Base-by-base conservation (phyloP, 2,888 invertebrate genomes). In the Anorthoa munda region DNA sequence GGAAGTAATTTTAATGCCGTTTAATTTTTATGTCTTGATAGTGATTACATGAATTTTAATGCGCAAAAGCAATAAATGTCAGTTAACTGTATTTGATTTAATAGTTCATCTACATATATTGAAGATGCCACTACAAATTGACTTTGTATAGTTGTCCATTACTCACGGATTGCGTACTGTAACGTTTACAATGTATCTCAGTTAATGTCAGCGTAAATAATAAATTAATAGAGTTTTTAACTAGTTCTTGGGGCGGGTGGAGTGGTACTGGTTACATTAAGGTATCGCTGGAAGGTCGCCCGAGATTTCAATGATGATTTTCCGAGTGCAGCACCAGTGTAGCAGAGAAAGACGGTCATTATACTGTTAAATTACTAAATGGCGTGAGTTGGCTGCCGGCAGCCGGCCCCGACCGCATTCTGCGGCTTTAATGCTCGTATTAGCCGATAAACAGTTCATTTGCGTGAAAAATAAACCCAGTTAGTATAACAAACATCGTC, bases 41-140 rank as follows among this genome's bases (percentile, higher is more conserved):
- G 91, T 90, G 90, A 92, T 91, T 92, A 93, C 93, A 93, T 93
- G 93, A 92, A 93, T 93, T 93, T 94, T 94, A 94, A 94, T 94
- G 91, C 91, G 92, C 93, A 90, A 94, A 91, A 91, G 94, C 92
- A 93, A 93, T 94, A 93, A 94, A 94, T 86, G 90, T 91, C 91
- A 85, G 90, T 90, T 89, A 90, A 88, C 87, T 88, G 91, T 92
- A 89, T 90, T 92, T 90, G 90, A 92, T 92, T 92, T 91, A 92
- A 91, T 90, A 88, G 88, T 89, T 75, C 89, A 90, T 90, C 87
- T 90, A 87, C 79, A 88, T 89, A 85, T 73, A 91, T 90, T 90
- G 88, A 91, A 90, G 91, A 92, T 90, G 91, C 91, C 90, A 91
- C 90, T 87, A 92, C 90, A 91, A 91, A 92, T 92, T 90, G 90